Evolutionary conservation across 2,113 vertebrate species (phyloP).

Genomic region (Taurulus bubalis): DNA sequence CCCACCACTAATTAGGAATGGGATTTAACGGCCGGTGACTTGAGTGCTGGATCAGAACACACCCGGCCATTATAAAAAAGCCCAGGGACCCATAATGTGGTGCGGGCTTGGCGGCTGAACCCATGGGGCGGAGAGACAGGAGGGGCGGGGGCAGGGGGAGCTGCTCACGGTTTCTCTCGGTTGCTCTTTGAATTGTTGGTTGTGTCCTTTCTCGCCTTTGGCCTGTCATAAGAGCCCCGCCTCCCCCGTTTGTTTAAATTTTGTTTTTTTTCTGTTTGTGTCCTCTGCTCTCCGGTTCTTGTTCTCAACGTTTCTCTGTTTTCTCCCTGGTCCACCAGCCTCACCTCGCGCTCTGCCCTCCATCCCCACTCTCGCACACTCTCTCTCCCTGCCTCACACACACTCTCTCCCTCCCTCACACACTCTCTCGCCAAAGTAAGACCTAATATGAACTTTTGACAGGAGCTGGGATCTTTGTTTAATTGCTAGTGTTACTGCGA

Average conservation of each 20-base stretch:
- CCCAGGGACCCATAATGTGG: conserved; percentile 76
- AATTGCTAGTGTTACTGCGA: conserved; percentile 68
- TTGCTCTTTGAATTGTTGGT: conserved; percentile 55
- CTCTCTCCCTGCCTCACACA: neutral
- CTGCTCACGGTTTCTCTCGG: conserved; percentile 52
- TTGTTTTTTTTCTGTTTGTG: conserved; percentile 47
- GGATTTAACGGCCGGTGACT: conserved; percentile 72
- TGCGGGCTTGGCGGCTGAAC: conserved; percentile 60
- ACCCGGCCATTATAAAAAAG: conserved; percentile 76
- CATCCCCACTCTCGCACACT: neutral
- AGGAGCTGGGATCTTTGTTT: conserved; percentile 70
- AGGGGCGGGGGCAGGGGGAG: conserved; percentile 8
- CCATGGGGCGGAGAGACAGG: conserved; percentile 56
- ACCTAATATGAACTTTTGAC: conserved; percentile 78
- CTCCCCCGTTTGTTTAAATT: neutral
- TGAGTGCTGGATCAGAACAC: conserved; percentile 73
- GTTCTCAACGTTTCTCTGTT: conserved; percentile 18
- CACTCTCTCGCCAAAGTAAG: conserved; percentile 52
- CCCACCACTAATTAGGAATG: conserved; percentile 78
- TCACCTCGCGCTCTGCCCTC: conserved; percentile 30
- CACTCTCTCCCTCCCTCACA: conserved; percentile 5
- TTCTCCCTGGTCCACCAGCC: conserved; percentile 29
- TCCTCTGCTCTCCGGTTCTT: conserved; percentile 25
- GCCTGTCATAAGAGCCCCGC: conserved; percentile 47
- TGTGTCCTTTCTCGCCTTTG: conserved; percentile 51